Evolutionary conservation across 2,797 vertebrate genomes (phyloP).

Genomic region (Eurystomus glaucurus): DNA sequence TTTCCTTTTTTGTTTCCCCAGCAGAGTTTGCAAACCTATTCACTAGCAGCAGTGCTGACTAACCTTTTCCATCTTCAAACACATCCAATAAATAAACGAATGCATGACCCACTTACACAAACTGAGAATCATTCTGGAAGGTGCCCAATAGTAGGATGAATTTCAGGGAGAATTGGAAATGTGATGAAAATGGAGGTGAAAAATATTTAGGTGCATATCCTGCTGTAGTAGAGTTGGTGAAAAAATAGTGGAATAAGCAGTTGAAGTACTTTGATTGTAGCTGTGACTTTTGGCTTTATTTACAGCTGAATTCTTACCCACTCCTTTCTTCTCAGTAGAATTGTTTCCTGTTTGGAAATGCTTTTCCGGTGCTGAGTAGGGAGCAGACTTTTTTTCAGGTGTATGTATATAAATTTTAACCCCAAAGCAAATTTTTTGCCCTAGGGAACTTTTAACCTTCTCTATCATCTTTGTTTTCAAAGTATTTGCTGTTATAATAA

Average conservation of each 20-base stretch:
- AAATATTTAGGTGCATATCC: neutral
- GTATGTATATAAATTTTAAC: neutral
- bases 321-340: neutral
- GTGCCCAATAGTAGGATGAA: rapidly evolving
- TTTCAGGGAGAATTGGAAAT: neutral
- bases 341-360: neutral
- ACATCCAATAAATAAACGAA: neutral
- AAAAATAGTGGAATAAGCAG: neutral
- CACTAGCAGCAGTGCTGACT: neutral
- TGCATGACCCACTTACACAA: neutral
- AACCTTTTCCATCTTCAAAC: neutral
- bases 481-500: constrained; percentile 1
- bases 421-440: neutral
- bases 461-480: constrained; percentile 7
- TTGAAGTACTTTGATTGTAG: neutral
- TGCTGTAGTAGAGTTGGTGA: neutral
- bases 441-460: neutral
- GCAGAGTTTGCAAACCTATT: neutral
- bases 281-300: neutral
- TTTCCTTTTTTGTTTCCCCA: neutral
- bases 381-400: neutral
- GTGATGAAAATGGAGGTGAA: neutral
- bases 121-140: neutral
- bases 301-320: neutral
- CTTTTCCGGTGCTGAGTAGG: neutral